These are phyloP conservation scores for Antedon mediterranea DNA, from an alignment of 53 echinoderm and acorn worm genomes.

Conservation along the genomic window DNA sequence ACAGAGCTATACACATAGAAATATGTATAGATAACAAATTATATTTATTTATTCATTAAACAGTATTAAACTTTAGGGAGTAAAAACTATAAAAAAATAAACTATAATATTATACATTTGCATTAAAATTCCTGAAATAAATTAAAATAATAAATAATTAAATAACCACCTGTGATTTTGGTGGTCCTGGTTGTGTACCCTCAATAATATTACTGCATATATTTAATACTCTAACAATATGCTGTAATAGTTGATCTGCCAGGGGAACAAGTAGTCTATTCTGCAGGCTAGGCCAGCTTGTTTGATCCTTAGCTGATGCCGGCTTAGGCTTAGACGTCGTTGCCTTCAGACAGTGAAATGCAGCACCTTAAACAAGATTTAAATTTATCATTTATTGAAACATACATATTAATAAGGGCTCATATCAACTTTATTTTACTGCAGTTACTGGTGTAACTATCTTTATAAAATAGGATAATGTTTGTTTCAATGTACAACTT, in stretches of 20 bases:
- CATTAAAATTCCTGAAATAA: background rate
- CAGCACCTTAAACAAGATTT: constrained; percentile 54
- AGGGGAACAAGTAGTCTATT: constrained; percentile 76
- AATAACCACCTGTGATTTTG: constrained; percentile 54
- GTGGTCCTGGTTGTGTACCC: constrained; percentile 50
- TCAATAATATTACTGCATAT: constrained; percentile 93
- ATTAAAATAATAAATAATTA: background rate
- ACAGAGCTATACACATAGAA: too few relatives aligned
- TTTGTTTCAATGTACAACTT: too few relatives aligned
- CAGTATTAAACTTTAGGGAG: background rate
- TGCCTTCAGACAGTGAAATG: constrained; percentile 66
- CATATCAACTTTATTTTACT: too few relatives aligned
- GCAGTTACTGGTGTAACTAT: too few relatives aligned
- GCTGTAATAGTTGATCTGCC: constrained; percentile 69
- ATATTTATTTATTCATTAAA: too few relatives aligned
- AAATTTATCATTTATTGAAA: too few relatives aligned
- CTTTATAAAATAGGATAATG: too few relatives aligned
- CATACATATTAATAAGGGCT: too few relatives aligned
- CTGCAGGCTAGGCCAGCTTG: constrained; percentile 65
- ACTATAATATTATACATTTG: background rate
- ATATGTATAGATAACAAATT: too few relatives aligned
- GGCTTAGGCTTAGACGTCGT: constrained; percentile 22
- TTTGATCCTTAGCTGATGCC: constrained; percentile 24
- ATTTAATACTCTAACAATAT: constrained; percentile 49
- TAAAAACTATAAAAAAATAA: background rate